Evolutionary conservation across 2,888 invertebrate genomes (phyloP), one percentile per base, ranked within the genome.

Genomic region (Nematopogon swammerdamellus): DNA sequence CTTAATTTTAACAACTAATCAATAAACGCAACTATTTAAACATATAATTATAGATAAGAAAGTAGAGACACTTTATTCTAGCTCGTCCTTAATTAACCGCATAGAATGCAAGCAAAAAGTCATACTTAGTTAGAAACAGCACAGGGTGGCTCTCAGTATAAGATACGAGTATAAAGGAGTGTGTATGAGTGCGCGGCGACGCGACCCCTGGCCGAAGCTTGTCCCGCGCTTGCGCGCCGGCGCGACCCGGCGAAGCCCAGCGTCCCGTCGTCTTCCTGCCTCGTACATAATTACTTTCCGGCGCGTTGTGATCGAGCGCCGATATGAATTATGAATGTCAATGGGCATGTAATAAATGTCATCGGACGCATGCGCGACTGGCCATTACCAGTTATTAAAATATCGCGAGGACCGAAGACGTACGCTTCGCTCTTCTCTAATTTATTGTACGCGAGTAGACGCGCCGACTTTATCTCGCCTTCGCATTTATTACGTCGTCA

Each of bases 341-440:
- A 72, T 72, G 63, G 66, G 66, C 64, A 63, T 69, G 72, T 74
- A 74, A 74, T 74, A 72, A 70, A 72, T 72, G 69, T 72, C 71
- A 69, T 63, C 70, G 70, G 67, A 62, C 62, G 68, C 65, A 68
- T 64, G 65, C 63, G 64, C 72, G 74, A 73, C 74, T 73, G 61
- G 63, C 71, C 72, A 76, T 77, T 75, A 76, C 76, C 72, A 69
- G 76, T 74, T 77, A 77, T 75, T 76, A 76, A 77, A 75, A 76
- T 77, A 77, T 77, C 70, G 67, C 74, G 67, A 64, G 67, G 72
- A 74, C 70, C 74, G 67, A 64, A 67, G 72, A 74, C 70, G 68
- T 49, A 60, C 68, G 69, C 70, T 64, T 69, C 59, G 70, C 71
- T 69, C 72, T 75, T 73, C 74, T 75, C 73, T 72, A 59, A 36